phyloP scores from a whole-genome alignment of 2,797 vertebrate species.

The Ambastaia sidthimunki region DNA sequence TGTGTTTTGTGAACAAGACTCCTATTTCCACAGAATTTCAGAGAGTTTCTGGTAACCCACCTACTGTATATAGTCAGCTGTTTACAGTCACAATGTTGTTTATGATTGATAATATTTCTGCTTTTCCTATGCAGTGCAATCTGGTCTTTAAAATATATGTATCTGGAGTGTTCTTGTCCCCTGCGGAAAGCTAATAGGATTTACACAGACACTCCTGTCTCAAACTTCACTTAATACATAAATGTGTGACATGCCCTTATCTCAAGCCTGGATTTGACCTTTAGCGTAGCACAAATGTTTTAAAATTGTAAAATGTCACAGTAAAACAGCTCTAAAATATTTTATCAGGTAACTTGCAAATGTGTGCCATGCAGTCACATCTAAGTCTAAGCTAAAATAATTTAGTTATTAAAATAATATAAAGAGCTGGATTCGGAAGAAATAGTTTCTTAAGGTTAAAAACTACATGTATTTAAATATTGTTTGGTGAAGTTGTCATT shows the following conservation, averaged over 20 bases:
- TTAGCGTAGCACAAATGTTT: background rate
- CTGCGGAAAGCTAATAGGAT: constrained; percentile 2
- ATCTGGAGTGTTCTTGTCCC: constrained; percentile 8
- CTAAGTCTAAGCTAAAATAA: too few relatives aligned
- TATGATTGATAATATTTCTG: constrained; percentile 29
- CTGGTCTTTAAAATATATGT: constrained; percentile 23
- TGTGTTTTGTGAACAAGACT: background rate
- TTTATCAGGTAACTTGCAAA: background rate
- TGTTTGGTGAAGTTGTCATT: too few relatives aligned
- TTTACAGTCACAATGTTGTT: background rate
- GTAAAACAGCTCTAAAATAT: background rate
- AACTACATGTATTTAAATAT: too few relatives aligned
- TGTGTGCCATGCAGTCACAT: background rate
- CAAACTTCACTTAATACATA: constrained; percentile 8
- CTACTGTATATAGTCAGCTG: background rate
- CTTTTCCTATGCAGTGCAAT: background rate
- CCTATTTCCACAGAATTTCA: background rate
- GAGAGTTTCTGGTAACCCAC: background rate
- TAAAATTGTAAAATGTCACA: constrained; percentile 7
- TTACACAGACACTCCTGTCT: constrained; percentile 4
- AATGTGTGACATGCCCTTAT: constrained; percentile 16
- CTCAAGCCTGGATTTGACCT: constrained; percentile 34
- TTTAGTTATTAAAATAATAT: too few relatives aligned
- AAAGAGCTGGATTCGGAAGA: too few relatives aligned
- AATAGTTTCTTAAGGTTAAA: too few relatives aligned